Percentiles rank a stretch among this genome's conserved stretches.
Conservation (phyloP, 64 coral and sea anemone genomes). For the Cladopsammia gracilis region DNA sequence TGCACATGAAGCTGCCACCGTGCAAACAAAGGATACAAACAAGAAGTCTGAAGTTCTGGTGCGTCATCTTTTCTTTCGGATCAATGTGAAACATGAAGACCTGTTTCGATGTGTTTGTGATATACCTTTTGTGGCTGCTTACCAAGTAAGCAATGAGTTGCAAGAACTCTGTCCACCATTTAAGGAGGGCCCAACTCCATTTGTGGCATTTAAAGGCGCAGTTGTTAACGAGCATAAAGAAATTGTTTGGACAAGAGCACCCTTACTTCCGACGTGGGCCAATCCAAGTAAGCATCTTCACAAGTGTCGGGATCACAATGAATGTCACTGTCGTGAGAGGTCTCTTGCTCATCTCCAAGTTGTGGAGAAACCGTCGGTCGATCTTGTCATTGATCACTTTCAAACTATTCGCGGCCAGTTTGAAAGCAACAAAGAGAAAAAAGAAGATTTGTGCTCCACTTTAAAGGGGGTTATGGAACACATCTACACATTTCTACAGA, state of each 20-base stretch:
- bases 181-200: neutral
- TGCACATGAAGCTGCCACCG: slow-evolving; percentile 28
- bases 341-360: slow-evolving; percentile 6
- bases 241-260: slow-evolving; percentile 43
- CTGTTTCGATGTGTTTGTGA: slow-evolving; percentile 6
- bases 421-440: slow-evolving; percentile 11
- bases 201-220: slow-evolving; percentile 44
- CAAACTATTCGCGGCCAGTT: slow-evolving; percentile 7
- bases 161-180: neutral
- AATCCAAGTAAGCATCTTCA: neutral
- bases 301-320: neutral
- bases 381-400: slow-evolving; percentile 47
- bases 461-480: slow-evolving; percentile 17
- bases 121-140: slow-evolving; percentile 18
- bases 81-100: neutral
- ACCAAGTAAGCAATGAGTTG: neutral
- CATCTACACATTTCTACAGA: slow-evolving; percentile 39
- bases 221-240: slow-evolving; percentile 16
- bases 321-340: neutral
- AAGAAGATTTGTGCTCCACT: neutral
- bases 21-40: neutral
- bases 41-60: slow-evolving; percentile 37
- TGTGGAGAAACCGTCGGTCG: slow-evolving; percentile 17
- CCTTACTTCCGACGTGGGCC: slow-evolving; percentile 9
- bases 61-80: slow-evolving; percentile 12